Conservation (phyloP, 2,113 vertebrate species). For the Empidonax alnorum region DNA sequence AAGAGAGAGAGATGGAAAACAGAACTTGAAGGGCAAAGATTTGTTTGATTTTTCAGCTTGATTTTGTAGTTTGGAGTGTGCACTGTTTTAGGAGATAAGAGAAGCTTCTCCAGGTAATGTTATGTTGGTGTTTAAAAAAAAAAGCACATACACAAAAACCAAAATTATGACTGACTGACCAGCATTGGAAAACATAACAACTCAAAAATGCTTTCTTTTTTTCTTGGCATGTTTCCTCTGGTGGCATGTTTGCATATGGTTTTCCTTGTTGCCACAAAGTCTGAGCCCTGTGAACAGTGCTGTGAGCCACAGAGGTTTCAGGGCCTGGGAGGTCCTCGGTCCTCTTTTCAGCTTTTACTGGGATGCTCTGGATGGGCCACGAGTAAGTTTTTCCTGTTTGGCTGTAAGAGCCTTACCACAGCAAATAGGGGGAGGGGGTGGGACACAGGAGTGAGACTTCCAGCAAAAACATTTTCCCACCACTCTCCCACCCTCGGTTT, state of each 20-base stretch:
- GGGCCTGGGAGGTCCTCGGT: not conserved
- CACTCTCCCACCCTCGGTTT: not conserved
- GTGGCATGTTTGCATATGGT: not conserved
- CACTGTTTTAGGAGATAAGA: conserved; percentile 18
- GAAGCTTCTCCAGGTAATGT: not conserved
- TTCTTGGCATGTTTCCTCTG: not conserved
- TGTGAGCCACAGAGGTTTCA: rapidly evolving
- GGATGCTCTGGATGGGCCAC: not conserved
- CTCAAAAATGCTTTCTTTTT: not conserved
- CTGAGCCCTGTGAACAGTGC: not conserved
- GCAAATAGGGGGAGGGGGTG: rapidly evolving
- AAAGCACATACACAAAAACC: not conserved
- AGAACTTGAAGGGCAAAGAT: not conserved
- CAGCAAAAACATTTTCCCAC: not conserved
- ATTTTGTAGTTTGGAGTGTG: conserved; percentile 55
- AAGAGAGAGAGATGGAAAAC: not conserved
- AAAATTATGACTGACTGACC: not conserved
- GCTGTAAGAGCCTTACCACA: not conserved
- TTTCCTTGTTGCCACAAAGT: not conserved
- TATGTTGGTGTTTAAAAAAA: not conserved
- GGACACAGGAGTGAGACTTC: not conserved
- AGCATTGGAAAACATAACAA: not conserved
- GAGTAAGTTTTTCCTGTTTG: not conserved
- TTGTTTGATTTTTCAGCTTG: conserved; percentile 28
- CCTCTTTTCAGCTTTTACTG: not conserved